Evolutionary conservation across 1,140 invertebrate species (phyloP), one percentile per base, ranked within the genome.

Genomic region (Lethocerus indicus): DNA sequence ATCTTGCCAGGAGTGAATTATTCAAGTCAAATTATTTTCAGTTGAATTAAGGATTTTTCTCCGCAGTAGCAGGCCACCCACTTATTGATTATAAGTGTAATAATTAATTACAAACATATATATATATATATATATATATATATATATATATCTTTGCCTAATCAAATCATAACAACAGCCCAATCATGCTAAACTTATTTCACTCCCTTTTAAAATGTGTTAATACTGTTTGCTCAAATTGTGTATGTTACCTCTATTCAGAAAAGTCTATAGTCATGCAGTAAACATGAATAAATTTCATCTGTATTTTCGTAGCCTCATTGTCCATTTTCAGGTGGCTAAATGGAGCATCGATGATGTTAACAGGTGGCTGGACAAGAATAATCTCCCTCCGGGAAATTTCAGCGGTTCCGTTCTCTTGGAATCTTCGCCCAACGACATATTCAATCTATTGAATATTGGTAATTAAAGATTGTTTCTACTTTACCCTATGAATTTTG

Each of bases 261-360:
- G n/a, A n/a, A n/a, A n/a, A n/a, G n/a, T n/a, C n/a, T n/a, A n/a
- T n/a, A n/a, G n/a, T n/a, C n/a, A n/a, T n/a, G n/a, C n/a, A n/a
- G n/a, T n/a, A n/a, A n/a, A n/a, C n/a, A n/a, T n/a, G n/a, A n/a
- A n/a, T n/a, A 32, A 32, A 32, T 32, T 9, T 32, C 16, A 32
- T 32, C 29, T 12, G 29, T 32, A 16, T 32, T 12, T 32, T 32
- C 16, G 16, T 12, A 12, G 9, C 16, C 9, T 32, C 9, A 12
- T 32, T 32, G 16, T 39, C 26, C 27, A n/a, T 49, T 5, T 39
- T 7, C 25, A 49, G 48, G 48, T 49, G 7, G 32, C 16, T 23
- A 27, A 27, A 27, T 49, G 48, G 48, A 42, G 20, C 29, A 40
- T 41, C 12, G 39, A 36, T 4, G 27, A 49, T 24, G 48, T 49